Conservation (phyloP, 2,113 vertebrate genomes). For the Abramis brama region DNA sequence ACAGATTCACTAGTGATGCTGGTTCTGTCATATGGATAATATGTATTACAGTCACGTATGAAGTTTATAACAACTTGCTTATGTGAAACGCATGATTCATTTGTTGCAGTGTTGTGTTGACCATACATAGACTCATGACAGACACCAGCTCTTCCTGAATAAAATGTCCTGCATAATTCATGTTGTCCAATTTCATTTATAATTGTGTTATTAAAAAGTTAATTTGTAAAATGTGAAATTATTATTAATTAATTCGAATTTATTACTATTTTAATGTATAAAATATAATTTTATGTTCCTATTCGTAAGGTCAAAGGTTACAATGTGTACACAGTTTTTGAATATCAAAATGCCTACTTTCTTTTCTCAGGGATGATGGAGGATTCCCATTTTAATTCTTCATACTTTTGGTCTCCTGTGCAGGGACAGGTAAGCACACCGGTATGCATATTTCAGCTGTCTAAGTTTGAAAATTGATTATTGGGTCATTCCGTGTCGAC, state of each 20-base stretch:
- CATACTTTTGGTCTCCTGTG: slow-evolving; percentile 98
- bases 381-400: slow-evolving; percentile 98
- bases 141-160: not conserved
- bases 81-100: not conserved
- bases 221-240: not conserved
- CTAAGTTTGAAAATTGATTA: not conserved
- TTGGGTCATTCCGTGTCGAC: no score
- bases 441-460: not conserved
- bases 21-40: not conserved
- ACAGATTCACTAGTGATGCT: not conserved
- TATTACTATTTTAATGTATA: not conserved
- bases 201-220: not conserved
- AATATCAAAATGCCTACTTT: not conserved
- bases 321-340: not conserved
- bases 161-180: not conserved
- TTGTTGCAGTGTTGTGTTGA: not conserved
- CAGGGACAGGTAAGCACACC: slow-evolving; percentile 86
- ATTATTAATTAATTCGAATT: no score
- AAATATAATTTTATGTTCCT: no score
- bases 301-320: not conserved
- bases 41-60: not conserved
- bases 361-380: slow-evolving; percentile 91
- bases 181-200: not conserved
- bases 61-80: not conserved
- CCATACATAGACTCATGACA: not conserved